Percentiles rank a stretch among this genome's conserved stretches.
These are phyloP conservation scores for Aleiodes leptofemur DNA, from an alignment of 2,888 invertebrate species.

Conservation along the genomic window DNA sequence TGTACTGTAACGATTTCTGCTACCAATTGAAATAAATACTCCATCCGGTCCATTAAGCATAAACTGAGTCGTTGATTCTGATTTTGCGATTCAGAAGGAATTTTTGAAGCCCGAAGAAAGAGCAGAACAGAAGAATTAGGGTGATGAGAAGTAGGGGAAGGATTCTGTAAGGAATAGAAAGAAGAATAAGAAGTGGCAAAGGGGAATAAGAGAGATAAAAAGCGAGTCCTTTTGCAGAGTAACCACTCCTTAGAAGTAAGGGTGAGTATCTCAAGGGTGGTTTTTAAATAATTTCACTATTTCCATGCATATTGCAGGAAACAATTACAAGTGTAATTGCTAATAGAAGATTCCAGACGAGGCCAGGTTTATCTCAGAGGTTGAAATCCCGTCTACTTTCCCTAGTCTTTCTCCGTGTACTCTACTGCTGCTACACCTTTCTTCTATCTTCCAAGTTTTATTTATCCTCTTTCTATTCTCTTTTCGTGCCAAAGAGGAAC, in stretches of 20 bases:
- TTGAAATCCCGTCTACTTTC: conserved; percentile 58
- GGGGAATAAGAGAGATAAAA: conserved; percentile 46
- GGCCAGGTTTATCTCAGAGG: conserved; percentile 72
- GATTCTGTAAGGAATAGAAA: conserved; percentile 49
- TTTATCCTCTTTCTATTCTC: conserved; percentile 50
- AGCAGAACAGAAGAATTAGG: conserved; percentile 38
- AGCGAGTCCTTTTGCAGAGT: conserved; percentile 54
- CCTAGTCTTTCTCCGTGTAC: conserved; percentile 33
- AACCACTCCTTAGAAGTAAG: conserved; percentile 38
- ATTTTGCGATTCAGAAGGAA: conserved; percentile 59
- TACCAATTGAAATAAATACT: conserved; percentile 61
- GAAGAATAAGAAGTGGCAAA: conserved; percentile 50
- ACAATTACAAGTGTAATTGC: conserved; percentile 76
- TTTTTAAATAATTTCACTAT: conserved; percentile 75
- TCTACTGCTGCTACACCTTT: conserved; percentile 47
- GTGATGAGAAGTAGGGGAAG: conserved; percentile 47
- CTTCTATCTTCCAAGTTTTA: conserved; percentile 48
- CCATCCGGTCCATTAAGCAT: conserved; percentile 72
- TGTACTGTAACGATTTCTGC: not conserved
- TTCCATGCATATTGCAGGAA: conserved; percentile 75
- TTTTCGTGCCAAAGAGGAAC: conserved; percentile 21
- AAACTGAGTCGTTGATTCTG: conserved; percentile 66
- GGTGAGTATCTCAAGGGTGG: conserved; percentile 62
- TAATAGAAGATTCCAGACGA: conserved; percentile 75
- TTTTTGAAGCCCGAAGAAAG: conserved; percentile 45